Percentiles rank a stretch among this genome's conserved stretches.
These are phyloP conservation scores for Cryptoprocta ferox DNA, from an alignment of 2,797 vertebrate genomes.

Conservation along the genomic window DNA sequence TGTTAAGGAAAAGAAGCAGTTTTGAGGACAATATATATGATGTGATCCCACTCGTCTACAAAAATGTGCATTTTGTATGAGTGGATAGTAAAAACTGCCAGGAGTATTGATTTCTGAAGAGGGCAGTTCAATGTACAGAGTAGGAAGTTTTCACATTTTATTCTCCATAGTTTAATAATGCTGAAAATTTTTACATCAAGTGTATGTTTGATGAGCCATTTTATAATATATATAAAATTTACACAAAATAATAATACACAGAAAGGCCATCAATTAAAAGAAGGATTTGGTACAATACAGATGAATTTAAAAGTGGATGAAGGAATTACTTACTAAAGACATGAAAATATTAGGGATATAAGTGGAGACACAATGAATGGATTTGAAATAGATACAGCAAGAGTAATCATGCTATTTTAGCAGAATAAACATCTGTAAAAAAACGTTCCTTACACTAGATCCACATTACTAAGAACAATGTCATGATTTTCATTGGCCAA, in stretches of 20 bases:
- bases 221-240: not conserved
- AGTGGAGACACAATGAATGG: not conserved
- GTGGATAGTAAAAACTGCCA: not conserved
- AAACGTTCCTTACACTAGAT: not conserved
- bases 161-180: not conserved
- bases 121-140: not conserved
- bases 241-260: not conserved
- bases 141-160: not conserved
- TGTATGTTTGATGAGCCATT: not conserved
- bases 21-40: not conserved
- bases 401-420: not conserved
- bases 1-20: not conserved
- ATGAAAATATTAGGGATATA: not conserved
- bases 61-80: not conserved
- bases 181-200: not conserved
- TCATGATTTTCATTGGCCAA: conserved; percentile 49
- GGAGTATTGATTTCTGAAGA: not conserved
- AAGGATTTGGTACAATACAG: not conserved
- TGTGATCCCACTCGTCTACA: not conserved
- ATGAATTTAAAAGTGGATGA: not conserved
- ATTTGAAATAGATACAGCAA: not conserved
- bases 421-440: not conserved
- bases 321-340: not conserved
- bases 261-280: not conserved
- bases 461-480: not conserved